phyloP scores from a whole-genome alignment of 2,113 vertebrate species.

The Ctenomys sociabilis region DNA sequence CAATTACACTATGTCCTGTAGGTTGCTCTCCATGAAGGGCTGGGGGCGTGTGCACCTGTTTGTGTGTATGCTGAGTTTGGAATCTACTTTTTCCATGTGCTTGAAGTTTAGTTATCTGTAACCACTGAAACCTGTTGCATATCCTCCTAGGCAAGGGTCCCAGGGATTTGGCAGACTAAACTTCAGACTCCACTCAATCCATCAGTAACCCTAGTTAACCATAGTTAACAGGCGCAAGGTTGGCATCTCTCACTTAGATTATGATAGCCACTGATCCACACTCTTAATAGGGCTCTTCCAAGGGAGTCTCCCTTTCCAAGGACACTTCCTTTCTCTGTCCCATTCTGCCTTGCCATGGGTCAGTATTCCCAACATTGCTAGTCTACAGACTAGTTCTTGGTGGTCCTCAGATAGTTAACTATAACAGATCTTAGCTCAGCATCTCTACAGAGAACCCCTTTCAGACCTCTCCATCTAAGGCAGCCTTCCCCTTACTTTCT shows the following conservation, averaged over 20 bases:
- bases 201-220: background rate
- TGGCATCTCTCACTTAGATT: background rate
- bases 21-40: background rate
- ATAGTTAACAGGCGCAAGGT: too few relatives aligned
- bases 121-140: background rate
- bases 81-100: background rate
- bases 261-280: background rate
- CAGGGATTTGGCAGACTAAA: background rate
- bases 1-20: rapidly evolving
- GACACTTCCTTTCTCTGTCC: background rate
- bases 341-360: background rate
- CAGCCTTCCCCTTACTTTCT: background rate
- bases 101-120: background rate
- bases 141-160: background rate
- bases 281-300: background rate
- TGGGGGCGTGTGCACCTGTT: too few relatives aligned
- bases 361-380: background rate
- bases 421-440: background rate
- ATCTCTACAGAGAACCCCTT: background rate
- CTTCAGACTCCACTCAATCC: background rate
- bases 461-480: background rate
- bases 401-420: background rate
- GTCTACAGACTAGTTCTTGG: background rate
- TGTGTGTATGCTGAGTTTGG: background rate
- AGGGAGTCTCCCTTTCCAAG: background rate